phyloP scores from a whole-genome alignment of 1,140 invertebrate genomes.

The Ladona fulva region DNA sequence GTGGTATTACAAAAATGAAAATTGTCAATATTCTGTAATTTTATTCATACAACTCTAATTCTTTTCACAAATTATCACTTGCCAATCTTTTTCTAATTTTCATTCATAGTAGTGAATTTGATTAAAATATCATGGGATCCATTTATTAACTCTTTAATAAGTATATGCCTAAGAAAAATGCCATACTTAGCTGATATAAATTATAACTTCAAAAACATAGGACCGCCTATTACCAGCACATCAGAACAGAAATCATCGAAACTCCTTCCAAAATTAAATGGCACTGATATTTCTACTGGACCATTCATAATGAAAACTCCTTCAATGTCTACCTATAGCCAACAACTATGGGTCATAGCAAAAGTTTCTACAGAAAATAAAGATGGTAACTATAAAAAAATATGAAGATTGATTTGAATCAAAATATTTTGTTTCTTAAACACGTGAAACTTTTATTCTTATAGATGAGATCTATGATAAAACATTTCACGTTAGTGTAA shows the following conservation, averaged over 20 bases:
- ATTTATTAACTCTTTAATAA: background rate
- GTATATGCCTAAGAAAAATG: no score
- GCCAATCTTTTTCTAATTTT: no score
- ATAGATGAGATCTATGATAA: constrained; percentile 79
- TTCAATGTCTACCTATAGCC: constrained; percentile 73
- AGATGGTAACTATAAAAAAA: constrained; percentile 53
- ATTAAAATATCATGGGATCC: background rate
- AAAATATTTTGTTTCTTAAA: background rate
- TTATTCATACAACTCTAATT: no score
- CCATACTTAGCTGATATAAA: no score
- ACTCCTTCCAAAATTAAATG: constrained; percentile 39
- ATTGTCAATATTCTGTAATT: no score
- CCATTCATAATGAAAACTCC: constrained; percentile 81
- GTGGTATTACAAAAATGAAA: no score
- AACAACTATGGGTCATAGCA: constrained; percentile 88
- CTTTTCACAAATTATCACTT: no score
- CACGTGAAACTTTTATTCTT: constrained; percentile 32
- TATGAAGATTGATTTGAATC: background rate
- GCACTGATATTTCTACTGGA: constrained; percentile 63
- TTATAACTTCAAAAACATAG: constrained; percentile 40
- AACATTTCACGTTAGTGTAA: constrained; percentile 72
- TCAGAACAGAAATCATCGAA: constrained; percentile 50
- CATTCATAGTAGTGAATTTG: no score
- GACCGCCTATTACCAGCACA: constrained; percentile 80
- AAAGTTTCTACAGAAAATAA: constrained; percentile 74